phyloP scores from a whole-genome alignment of 2,113 vertebrate genomes.

The Halichoeres trimaculatus region DNA sequence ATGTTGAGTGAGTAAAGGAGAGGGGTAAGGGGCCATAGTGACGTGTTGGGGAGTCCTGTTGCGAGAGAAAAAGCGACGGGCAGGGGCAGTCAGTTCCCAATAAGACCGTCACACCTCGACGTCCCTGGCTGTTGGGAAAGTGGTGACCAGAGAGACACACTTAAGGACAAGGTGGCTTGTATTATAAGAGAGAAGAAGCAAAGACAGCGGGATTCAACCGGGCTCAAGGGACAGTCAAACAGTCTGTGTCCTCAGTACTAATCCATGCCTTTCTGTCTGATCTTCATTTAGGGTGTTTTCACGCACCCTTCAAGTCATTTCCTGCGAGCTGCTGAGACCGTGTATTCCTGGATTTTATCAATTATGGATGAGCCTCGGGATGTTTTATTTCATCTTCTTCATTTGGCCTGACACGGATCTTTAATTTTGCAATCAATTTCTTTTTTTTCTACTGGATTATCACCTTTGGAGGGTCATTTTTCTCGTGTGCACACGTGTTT shows the following conservation, averaged over 20 bases:
- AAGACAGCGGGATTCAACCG: neutral
- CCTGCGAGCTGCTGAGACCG: too few species aligned
- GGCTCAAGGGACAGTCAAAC: neutral
- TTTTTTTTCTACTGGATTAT: neutral
- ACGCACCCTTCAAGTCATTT: neutral
- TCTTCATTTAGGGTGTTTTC: neutral
- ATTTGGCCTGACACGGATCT: constrained; percentile 10
- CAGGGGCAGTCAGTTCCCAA: neutral
- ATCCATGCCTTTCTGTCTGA: neutral
- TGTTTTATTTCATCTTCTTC: neutral
- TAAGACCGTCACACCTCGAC: constrained; percentile 35
- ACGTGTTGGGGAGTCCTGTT: constrained; percentile 19
- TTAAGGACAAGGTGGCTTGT: constrained; percentile 1
- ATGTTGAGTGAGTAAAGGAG: constrained; percentile 1
- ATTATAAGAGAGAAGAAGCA: constrained; percentile 11
- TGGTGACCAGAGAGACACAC: neutral
- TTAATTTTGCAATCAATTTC: neutral
- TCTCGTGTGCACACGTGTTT: neutral
- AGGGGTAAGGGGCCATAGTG: too few species aligned
- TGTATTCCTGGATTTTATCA: neutral
- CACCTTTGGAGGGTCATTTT: constrained; percentile 18
- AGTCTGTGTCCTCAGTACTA: neutral
- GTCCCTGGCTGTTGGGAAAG: constrained; percentile 36
- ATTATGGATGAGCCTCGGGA: neutral
- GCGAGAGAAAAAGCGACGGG: neutral